Percentiles rank a stretch among this genome's conserved stretches.
Evolutionary conservation across 1,140 invertebrate species (phyloP).

Genomic region (Maniola jurtina): DNA sequence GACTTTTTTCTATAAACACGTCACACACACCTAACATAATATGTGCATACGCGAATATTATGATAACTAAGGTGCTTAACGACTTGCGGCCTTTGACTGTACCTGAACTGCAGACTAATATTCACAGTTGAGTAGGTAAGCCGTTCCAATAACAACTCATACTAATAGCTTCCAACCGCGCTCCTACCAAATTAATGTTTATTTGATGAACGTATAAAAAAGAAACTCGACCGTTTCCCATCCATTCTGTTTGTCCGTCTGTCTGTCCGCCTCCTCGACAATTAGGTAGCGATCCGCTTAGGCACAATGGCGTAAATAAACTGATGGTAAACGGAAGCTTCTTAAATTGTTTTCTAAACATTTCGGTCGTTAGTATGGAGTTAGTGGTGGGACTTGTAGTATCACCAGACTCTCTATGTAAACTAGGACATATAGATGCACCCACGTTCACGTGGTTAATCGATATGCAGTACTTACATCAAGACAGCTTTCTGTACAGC

Average conservation of each 20-base stretch:
- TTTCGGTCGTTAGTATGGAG: conserved; percentile 34
- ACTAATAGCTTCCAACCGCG: conserved; percentile 41
- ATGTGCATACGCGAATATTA: too few relatives aligned
- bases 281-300: conserved; percentile 57
- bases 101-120: too few relatives aligned
- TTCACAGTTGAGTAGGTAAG: conserved; percentile 28
- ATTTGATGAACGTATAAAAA: conserved; percentile 48
- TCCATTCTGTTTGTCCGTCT: conserved; percentile 31
- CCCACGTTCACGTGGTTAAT: too few relatives aligned
- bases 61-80: too few relatives aligned
- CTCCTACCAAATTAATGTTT: conserved; percentile 49
- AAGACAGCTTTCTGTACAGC: too few relatives aligned
- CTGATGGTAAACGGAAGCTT: conserved; percentile 55
- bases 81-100: too few relatives aligned
- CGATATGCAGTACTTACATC: too few relatives aligned
- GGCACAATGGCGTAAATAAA: conserved; percentile 50
- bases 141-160: conserved; percentile 25
- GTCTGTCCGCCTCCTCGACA: conserved; percentile 34
- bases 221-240: conserved; percentile 45
- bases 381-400: conserved; percentile 23
- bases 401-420: not conserved
- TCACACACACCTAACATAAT: too few relatives aligned
- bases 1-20: too few relatives aligned
- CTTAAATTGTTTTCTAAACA: conserved; percentile 62
- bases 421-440: too few relatives aligned